phyloP scores from a whole-genome alignment of 2,888 invertebrate species.

The Sphinx pinastri region DNA sequence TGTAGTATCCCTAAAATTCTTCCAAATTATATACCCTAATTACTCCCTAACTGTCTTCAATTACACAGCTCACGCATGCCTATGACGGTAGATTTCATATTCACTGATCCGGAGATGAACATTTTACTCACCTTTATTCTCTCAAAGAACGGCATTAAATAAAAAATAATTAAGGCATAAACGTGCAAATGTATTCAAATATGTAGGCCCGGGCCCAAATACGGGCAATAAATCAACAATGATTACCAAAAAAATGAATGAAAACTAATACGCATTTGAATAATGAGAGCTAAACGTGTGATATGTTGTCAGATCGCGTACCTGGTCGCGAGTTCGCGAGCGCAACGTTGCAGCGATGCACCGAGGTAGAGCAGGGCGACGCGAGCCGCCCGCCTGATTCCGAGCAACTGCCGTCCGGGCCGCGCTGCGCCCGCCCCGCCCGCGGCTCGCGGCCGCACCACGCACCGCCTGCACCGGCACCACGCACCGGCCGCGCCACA shows the following conservation, averaged over 20 bases:
- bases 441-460: conserved; percentile 44
- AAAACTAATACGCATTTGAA: conserved; percentile 58
- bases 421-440: conserved; percentile 65
- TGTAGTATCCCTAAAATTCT: not conserved
- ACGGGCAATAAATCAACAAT: conserved; percentile 44
- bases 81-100: conserved; percentile 19
- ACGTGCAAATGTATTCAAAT: conserved; percentile 37
- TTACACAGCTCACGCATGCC: conserved; percentile 46
- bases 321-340: conserved; percentile 64
- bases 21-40: not conserved
- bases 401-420: conserved; percentile 81
- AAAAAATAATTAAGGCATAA: conserved; percentile 23
- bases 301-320: conserved; percentile 55
- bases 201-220: conserved; percentile 39
- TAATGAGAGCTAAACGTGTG: conserved; percentile 30
- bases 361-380: conserved; percentile 65
- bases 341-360: conserved; percentile 68
- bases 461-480: conserved; percentile 64
- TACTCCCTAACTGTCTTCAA: conserved; percentile 12
- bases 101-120: conserved; percentile 27
- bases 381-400: conserved; percentile 74
- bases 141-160: not conserved
- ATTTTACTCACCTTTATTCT: conserved; percentile 39
- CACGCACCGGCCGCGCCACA: conserved; percentile 54
- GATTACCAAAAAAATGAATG: conserved; percentile 61